Evolutionary conservation across 2,113 vertebrate genomes (phyloP).

Genomic region (Hydrolagus affinis): DNA sequence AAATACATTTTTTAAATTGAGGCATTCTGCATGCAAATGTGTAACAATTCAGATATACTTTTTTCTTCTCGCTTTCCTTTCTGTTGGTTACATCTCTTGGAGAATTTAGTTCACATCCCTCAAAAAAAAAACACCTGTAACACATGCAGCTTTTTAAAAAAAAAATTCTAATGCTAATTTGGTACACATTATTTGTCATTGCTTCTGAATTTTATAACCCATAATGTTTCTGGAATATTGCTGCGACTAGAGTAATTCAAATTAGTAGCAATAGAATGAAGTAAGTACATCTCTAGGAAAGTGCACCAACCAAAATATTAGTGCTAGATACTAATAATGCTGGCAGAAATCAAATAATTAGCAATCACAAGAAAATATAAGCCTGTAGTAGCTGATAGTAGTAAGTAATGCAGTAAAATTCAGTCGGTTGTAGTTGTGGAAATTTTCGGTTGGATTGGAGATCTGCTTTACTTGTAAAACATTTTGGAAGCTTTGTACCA

Average conservation of each 20-base stretch:
- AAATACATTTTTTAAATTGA: background rate
- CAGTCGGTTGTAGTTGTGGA: constrained; percentile 21
- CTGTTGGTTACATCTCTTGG: too few relatives aligned
- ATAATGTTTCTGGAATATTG: background rate
- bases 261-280: background rate
- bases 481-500: constrained; percentile 37
- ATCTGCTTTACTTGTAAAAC: background rate
- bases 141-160: constrained; percentile 21
- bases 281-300: background rate
- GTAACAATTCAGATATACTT: background rate
- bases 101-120: too few relatives aligned
- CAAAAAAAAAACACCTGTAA: background rate
- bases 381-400: constrained; percentile 35
- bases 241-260: background rate
- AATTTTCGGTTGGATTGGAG: constrained; percentile 13
- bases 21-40: background rate
- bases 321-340: background rate
- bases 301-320: background rate
- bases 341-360: background rate
- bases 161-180: background rate
- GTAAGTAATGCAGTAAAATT: constrained; percentile 36
- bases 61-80: too few relatives aligned
- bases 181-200: constrained; percentile 14
- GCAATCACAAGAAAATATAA: constrained; percentile 34
- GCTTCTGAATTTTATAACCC: constrained; percentile 8